These are phyloP conservation scores for Hippopotamyrus pictus DNA, from an alignment of 2,797 vertebrate species.

Conservation along the genomic window DNA sequence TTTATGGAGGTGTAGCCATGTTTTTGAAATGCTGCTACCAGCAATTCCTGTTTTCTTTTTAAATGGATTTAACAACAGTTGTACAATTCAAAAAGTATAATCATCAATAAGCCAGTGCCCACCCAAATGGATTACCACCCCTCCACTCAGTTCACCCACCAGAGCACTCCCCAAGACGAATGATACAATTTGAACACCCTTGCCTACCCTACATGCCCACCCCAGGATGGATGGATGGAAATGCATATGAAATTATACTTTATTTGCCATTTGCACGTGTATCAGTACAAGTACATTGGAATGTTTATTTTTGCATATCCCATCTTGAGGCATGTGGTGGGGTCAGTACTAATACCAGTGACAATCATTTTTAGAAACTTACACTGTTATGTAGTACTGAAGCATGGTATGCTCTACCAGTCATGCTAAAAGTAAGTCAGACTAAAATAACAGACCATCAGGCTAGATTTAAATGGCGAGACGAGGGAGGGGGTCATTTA, in stretches of 20 bases:
- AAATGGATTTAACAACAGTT: not conserved
- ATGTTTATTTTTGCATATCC: not conserved
- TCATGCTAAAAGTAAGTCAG: not conserved
- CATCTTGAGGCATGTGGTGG: not conserved
- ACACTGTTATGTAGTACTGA: not conserved
- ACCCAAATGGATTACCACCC: not conserved
- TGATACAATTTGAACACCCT: not conserved
- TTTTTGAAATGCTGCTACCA: not conserved
- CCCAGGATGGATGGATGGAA: not conserved
- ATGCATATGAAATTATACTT: not conserved
- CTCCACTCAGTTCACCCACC: not conserved
- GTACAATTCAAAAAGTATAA: not conserved
- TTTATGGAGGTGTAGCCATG: not conserved
- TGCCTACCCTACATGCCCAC: not conserved
- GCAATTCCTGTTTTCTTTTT: not conserved
- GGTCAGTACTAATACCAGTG: not conserved
- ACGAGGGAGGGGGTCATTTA: not conserved
- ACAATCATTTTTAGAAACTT: not conserved
- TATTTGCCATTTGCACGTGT: not conserved
- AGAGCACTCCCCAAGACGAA: not conserved
- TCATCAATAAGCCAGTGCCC: not conserved
- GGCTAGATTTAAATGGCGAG: not conserved
- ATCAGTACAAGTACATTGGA: not conserved
- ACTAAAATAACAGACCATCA: not conserved
- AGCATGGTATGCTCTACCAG: not conserved